These are phyloP conservation scores for Idris sp. DNA, from an alignment of 1,140 invertebrate species.

Conservation along the genomic window DNA sequence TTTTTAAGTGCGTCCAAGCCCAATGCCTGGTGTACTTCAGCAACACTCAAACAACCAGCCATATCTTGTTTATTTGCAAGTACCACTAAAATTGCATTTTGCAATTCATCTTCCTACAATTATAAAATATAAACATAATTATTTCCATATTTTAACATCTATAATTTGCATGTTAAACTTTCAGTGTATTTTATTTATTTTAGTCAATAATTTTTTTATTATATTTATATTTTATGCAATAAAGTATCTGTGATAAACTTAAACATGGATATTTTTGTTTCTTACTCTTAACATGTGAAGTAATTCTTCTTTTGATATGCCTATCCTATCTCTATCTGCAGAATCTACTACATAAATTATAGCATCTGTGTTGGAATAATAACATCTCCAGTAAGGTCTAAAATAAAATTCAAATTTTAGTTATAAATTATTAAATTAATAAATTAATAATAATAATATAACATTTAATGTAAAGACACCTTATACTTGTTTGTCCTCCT, in stretches of 20 bases:
- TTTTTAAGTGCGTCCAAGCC: constrained; percentile 96
- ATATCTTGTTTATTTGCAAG: constrained; percentile 99
- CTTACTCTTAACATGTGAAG: constrained; percentile 95
- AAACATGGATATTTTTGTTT: too few species aligned
- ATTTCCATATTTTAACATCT: too few species aligned
- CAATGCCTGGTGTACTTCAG: constrained; percentile 97
- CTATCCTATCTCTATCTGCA: constrained; percentile 98
- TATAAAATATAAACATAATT: too few species aligned
- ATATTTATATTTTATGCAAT: too few species aligned
- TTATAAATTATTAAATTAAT: too few species aligned
- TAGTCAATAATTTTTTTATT: too few species aligned
- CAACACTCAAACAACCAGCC: constrained; percentile 95
- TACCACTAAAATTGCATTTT: constrained; percentile 95
- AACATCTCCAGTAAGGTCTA: constrained; percentile 99
- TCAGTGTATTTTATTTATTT: too few species aligned
- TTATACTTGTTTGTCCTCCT: constrained; percentile 97
- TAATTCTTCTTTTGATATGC: constrained; percentile 98
- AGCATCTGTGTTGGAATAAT: constrained; percentile 99
- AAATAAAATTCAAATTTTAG: too few species aligned
- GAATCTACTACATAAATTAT: constrained; percentile 99
- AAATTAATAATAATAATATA: constrained; percentile 8
- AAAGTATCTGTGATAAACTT: too few species aligned
- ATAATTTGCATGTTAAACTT: too few species aligned
- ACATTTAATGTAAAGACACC: constrained; percentile 71
- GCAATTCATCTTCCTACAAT: constrained; percentile 95